Evolutionary conservation across 2,113 vertebrate species (phyloP).

Genomic region (Riparia riparia): DNA sequence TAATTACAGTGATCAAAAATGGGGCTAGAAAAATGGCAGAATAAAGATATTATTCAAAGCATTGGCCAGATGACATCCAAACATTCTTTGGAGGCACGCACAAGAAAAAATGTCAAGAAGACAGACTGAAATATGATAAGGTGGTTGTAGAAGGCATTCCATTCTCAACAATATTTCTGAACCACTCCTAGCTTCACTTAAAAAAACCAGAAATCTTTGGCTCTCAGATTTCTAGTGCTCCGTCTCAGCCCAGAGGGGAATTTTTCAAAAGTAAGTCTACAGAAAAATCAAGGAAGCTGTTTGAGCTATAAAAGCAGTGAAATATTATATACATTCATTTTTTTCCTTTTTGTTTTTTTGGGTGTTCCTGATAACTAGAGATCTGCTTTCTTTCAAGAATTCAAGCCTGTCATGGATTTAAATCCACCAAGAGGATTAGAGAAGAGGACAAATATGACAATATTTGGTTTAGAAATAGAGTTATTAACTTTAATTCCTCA

Average conservation of each 20-base stretch:
- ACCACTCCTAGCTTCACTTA: conserved; percentile 42
- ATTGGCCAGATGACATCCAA: background rate
- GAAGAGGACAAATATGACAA: conserved; percentile 41
- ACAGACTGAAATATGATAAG: conserved; percentile 44
- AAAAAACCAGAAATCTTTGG: conserved; percentile 7
- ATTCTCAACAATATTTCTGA: conserved; percentile 49
- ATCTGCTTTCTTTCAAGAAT: background rate
- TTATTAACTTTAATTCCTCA: conserved; percentile 57
- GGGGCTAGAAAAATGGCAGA: background rate
- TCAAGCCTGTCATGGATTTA: conserved; percentile 33
- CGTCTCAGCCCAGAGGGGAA: conserved; percentile 3
- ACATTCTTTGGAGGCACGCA: background rate
- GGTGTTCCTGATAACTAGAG: background rate
- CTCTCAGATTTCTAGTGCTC: conserved; percentile 42
- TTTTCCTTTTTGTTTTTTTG: background rate
- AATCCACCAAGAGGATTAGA: conserved; percentile 39
- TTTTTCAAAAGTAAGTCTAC: conserved; percentile 19
- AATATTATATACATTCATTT: conserved; percentile 1
- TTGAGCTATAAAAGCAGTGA: conserved; percentile 1
- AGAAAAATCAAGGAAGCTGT: conserved; percentile 26
- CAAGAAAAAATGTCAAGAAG: conserved; percentile 4
- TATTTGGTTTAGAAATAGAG: conserved; percentile 57
- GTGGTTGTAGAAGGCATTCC: conserved; percentile 36
- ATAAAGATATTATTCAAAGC: background rate
- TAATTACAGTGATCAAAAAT: background rate